Base-by-base conservation (phyloP, 2,113 vertebrate genomes). In the Alaudala cheleensis region DNA sequence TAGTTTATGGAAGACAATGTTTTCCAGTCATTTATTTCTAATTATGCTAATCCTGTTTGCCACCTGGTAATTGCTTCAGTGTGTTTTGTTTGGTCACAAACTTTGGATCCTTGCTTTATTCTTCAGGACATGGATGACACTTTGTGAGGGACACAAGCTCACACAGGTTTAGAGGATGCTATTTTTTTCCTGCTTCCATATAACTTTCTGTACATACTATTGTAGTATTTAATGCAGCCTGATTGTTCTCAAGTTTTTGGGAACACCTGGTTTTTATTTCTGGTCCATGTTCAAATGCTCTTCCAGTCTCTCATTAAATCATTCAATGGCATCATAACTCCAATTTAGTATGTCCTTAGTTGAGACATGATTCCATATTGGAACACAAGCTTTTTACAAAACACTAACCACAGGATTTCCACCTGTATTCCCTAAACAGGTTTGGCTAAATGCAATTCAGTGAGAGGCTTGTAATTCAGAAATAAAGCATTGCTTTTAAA, bases 111-210 rank as follows among this genome's bases (percentile, higher is more conserved):
- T 29, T 25, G 40, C 14, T 40, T 8, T 37, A 24, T 70, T 39
- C 11, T 7, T 44, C 33, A 60, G 78, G 53, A 44, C 4, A 16
- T 0, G 0, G 5, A 14, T 76, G 20, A 13, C 2, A 4, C 18
- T n/a, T 74, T 7, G 7, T 65, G 34, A 74, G 4, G 7, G 25
- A 39, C 54, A 26, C 0, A 2, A 72, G 5, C 29, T 69, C 58
- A 53, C 26, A 9, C 9, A 57, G 17, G 6, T 57, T 86, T 44
- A 69, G 42, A 64, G 44, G 31, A 28, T 69, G 14, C 3, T 31
- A 2, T 11, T 82, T 80, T 77, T 34, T 49, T 57, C 34, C 14
- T 67, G 15, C 16, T 76, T 58, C 15, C 8, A 12, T 50, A 11
- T 45, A 50, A 64, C 28, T 6, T 65, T 33, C 29, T 73, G 3